Evolutionary conservation across 2,113 vertebrate species (phyloP).

Genomic region (Pseudopodoces humilis): DNA sequence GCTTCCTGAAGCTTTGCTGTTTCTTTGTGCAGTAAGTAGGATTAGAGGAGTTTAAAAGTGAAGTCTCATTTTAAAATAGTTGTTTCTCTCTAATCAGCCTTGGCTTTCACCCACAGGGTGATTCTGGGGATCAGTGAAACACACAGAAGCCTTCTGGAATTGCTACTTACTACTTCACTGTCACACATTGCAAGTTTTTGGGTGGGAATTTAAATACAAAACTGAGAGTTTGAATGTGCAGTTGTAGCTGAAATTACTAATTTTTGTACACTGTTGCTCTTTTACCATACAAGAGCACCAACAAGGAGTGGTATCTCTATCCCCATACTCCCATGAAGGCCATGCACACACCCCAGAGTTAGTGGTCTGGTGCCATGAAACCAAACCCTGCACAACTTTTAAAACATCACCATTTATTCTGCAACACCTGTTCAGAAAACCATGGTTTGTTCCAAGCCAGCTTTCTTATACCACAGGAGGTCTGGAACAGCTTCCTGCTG

Average conservation of each 20-base stretch:
- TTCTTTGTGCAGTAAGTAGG: background rate
- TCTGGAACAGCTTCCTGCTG: background rate
- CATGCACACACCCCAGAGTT: background rate
- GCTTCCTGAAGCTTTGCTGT: background rate
- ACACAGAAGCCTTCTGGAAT: background rate
- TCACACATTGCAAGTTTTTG: rapidly evolving
- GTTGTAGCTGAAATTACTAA: background rate
- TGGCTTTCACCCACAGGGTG: background rate
- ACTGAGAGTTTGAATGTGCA: background rate
- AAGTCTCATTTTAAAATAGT: background rate
- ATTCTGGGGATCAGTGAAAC: background rate
- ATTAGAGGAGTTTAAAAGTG: conserved; percentile 9
- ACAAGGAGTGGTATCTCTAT: background rate
- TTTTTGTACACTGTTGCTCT: background rate
- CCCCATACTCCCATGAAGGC: background rate
- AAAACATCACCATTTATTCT: background rate
- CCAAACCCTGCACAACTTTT: rapidly evolving
- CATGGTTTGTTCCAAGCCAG: background rate
- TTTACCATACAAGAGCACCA: background rate
- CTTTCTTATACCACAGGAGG: background rate
- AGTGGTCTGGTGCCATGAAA: rapidly evolving
- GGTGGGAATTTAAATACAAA: background rate
- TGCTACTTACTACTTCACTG: background rate
- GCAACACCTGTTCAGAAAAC: background rate
- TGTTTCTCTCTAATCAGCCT: background rate